phyloP scores from a whole-genome alignment of 2,113 vertebrate genomes.

The Prunella fulvescens region DNA sequence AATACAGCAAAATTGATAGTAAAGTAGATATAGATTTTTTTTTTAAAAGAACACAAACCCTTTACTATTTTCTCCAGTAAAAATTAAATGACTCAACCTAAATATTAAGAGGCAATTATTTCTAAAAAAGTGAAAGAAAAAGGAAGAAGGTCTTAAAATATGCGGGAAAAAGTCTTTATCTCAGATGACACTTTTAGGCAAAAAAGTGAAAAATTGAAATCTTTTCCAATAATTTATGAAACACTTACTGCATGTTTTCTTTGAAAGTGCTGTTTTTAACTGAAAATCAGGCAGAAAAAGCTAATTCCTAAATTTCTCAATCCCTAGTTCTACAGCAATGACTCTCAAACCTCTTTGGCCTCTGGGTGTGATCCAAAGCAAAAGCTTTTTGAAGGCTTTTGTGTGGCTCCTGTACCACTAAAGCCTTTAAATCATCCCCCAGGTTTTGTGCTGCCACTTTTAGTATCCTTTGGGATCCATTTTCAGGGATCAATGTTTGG shows the following conservation, averaged over 20 bases:
- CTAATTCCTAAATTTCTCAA: neutral
- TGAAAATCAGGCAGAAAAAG: neutral
- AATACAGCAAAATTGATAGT: neutral
- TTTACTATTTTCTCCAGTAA: neutral
- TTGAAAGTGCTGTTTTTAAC: neutral
- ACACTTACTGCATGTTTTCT: neutral
- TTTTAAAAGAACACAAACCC: too few relatives aligned
- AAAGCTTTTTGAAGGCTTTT: neutral
- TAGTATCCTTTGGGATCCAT: neutral
- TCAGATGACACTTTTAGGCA: neutral
- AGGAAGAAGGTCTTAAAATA: neutral
- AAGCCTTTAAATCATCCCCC: accelerated
- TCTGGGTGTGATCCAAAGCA: neutral
- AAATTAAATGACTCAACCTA: neutral
- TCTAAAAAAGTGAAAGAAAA: neutral
- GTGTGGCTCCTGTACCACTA: neutral
- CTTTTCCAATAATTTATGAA: neutral
- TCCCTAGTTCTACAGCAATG: neutral
- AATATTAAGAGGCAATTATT: neutral
- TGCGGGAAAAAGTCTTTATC: neutral
- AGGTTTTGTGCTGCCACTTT: neutral
- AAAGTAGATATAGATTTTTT: neutral
- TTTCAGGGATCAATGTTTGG: neutral
- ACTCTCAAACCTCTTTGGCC: neutral
- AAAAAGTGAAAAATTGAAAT: neutral